phyloP scores from a whole-genome alignment of 2,888 invertebrate genomes.

The Dynastes tityus region DNA sequence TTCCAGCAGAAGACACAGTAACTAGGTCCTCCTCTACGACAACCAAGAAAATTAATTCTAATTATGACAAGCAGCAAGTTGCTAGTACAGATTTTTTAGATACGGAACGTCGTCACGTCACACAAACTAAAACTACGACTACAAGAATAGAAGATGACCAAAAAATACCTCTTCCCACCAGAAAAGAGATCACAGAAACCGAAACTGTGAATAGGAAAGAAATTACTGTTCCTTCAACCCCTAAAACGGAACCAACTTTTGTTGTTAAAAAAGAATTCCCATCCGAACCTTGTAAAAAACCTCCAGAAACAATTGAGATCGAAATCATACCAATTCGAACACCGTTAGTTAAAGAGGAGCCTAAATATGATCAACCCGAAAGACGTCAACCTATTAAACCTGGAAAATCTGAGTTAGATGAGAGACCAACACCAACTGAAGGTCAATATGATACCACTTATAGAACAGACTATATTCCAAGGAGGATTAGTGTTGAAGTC shows the following conservation, averaged over 20 bases:
- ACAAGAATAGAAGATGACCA: slow-evolving; percentile 14
- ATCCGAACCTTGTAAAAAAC: background rate
- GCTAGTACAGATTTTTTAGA: slow-evolving; percentile 59
- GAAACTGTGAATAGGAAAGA: background rate
- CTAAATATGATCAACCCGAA: slow-evolving; percentile 58
- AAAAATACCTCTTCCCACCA: background rate
- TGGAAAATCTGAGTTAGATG: slow-evolving; percentile 63
- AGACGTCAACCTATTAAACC: slow-evolving; percentile 63
- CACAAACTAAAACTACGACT: slow-evolving; percentile 25
- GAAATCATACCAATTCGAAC: slow-evolving; percentile 10
- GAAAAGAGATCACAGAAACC: slow-evolving; percentile 17
- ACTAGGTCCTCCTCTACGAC: slow-evolving; percentile 52
- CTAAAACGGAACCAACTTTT: background rate
- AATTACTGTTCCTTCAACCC: background rate
- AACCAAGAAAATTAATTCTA: slow-evolving; percentile 47
- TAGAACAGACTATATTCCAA: slow-evolving; percentile 73
- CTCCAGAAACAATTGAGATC: slow-evolving; percentile 9
- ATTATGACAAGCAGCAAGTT: slow-evolving; percentile 52
- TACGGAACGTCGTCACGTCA: slow-evolving; percentile 59
- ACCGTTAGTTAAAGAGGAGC: slow-evolving; percentile 6
- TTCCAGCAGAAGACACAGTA: slow-evolving; percentile 2
- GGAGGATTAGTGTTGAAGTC: slow-evolving; percentile 75
- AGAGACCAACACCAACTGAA: slow-evolving; percentile 66
- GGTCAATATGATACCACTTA: slow-evolving; percentile 77
- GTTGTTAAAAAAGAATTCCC: background rate